Evolutionary conservation across 1,140 invertebrate species (phyloP), one percentile per base, ranked within the genome.

Genomic region (Meloidogyne floridensis): DNA sequence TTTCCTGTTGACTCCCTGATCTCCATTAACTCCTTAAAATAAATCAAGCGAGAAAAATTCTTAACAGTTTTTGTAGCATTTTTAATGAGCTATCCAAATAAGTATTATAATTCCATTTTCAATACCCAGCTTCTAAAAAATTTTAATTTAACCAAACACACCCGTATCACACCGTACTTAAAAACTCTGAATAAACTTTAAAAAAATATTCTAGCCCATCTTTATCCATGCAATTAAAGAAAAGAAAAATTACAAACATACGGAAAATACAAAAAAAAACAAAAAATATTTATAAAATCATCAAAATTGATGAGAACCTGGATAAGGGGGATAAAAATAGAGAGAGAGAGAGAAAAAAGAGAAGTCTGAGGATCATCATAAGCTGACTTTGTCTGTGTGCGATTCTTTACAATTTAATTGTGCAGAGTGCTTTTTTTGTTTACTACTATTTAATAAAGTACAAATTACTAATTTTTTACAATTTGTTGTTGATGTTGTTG

Each of bases 341-440:
- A 65, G 15, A 65, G n/a, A 65, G 3, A 65, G 7, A 65, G 7
- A n/a, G 15, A 6, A 65, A 6, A 65, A 3, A 15, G 59, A 65
- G 15, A 65, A 65, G 15, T 65, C 59, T 65, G 59, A 65, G 59
- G 59, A 65, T 65, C 59, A 65, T 65, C 59, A 65, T 65, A 65
- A 65, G 59, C 59, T 65, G 59, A 65, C 59, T 65, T 65, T 65
- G 59, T 65, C 59, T 65, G 59, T 65, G n/a, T 65, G 59, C n/a
- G 15, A 65, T 4, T 65, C 59, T 65, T 65, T 65, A 65, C 59
- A 65, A 65, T n/a, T 65, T 65, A 65, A 65, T 65, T 18, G 59
- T 65, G 59, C 59, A 65, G 59, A n/a, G 59, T 65, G 59, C 59
- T 65, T 65, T 65, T 65, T 65, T 11, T 65, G 59, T n/a, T 65